Percentiles rank a stretch among this genome's conserved stretches.
Conservation (phyloP, 2,797 vertebrate species). For the Propithecus perrieri region DNA sequence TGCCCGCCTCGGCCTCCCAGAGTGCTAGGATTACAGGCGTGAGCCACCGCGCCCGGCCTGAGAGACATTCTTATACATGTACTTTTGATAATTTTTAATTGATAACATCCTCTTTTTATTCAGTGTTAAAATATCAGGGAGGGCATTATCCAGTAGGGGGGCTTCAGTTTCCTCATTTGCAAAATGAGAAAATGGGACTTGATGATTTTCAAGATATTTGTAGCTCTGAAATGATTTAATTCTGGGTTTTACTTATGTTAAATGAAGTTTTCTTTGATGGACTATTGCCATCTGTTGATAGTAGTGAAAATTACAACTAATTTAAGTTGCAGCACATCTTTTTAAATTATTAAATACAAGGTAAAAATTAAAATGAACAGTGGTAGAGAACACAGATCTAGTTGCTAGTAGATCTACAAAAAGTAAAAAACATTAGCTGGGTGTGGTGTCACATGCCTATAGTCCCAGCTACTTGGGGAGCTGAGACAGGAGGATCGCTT, state of each 20-base stretch:
- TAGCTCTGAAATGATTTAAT: slow-evolving; percentile 14
- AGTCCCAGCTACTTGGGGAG: too few relatives aligned
- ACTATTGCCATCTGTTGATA: neutral
- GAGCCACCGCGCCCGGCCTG: too few relatives aligned
- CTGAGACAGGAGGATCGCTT: neutral
- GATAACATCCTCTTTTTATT: neutral
- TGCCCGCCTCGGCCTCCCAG: too few relatives aligned
- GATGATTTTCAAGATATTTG: neutral
- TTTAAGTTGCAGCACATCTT: slow-evolving; percentile 31
- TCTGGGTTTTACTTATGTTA: neutral
- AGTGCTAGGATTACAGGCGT: too few relatives aligned
- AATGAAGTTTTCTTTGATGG: neutral
- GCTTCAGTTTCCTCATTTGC: neutral
- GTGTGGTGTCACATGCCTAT: neutral
- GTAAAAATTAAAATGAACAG: neutral
- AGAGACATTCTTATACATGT: too few relatives aligned
- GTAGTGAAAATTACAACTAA: slow-evolving; percentile 9
- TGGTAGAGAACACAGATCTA: neutral
- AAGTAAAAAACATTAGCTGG: neutral
- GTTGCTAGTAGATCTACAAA: neutral
- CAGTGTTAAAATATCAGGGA: neutral
- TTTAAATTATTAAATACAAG: neutral
- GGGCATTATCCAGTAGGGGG: neutral
- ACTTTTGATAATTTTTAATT: neutral
- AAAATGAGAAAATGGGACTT: slow-evolving; percentile 14